A percentile compares a stretch with the other conserved stretches of the same genome.
Evolutionary conservation across 2,888 invertebrate genomes (phyloP).

Genomic region (Hypomecis atomaria): DNA sequence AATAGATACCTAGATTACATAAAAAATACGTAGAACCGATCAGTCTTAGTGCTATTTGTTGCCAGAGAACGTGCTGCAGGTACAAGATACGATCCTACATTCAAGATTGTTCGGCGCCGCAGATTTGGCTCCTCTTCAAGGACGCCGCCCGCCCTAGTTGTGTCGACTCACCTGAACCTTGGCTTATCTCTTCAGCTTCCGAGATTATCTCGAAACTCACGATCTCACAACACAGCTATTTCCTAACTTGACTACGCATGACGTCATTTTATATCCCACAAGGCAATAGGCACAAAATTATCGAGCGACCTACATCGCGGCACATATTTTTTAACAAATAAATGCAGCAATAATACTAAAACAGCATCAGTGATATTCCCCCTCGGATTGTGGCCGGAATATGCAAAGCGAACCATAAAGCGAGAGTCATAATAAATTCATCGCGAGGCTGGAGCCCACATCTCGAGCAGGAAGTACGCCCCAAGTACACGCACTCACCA

Average conservation of each 20-base stretch:
- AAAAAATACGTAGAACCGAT: too few species aligned
- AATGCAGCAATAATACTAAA: constrained; percentile 25
- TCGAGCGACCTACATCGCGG: constrained; percentile 10
- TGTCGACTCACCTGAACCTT: constrained; percentile 25
- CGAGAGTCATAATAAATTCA: constrained; percentile 23
- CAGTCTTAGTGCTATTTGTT: too few species aligned
- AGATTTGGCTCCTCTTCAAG: constrained; percentile 18
- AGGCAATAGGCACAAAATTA: constrained; percentile 2
- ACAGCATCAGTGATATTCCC: constrained; percentile 19
- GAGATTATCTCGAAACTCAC: constrained; percentile 19
- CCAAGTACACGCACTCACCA: constrained; percentile 7
- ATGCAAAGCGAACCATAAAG: constrained; percentile 25
- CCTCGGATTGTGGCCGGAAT: constrained; percentile 22
- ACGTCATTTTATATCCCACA: neutral
- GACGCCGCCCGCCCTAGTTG: constrained; percentile 17
- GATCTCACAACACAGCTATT: neutral
- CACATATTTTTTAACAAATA: constrained; percentile 18
- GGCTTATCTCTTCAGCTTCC: constrained; percentile 11
- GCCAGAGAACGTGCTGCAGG: neutral
- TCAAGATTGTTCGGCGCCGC: neutral
- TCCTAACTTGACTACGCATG: neutral
- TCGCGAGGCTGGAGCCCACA: constrained; percentile 1
- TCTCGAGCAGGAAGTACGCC: constrained; percentile 5
- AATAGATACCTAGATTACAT: too few species aligned
- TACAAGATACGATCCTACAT: neutral